phyloP scores from a whole-genome alignment of 2,113 vertebrate species.

The Cephalopholis sonnerati region DNA sequence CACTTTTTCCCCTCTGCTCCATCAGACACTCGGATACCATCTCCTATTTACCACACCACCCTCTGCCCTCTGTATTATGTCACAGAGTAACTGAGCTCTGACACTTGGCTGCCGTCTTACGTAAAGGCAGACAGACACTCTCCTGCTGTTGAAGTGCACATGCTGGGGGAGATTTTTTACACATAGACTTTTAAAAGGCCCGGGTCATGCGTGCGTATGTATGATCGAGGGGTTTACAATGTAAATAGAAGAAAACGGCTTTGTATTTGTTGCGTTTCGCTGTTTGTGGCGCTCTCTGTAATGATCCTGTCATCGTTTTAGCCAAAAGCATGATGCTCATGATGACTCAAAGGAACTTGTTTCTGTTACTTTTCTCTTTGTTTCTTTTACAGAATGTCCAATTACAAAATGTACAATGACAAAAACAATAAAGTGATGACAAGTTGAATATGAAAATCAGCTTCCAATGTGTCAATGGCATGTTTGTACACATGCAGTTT shows the following conservation, averaged over 20 bases:
- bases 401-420: conserved; percentile 73
- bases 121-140: conserved; percentile 6
- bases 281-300: conserved; percentile 79
- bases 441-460: conserved; percentile 64
- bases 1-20: not conserved
- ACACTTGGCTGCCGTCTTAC: conserved; percentile 33
- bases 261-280: conserved; percentile 79
- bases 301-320: conserved; percentile 76
- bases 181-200: conserved; percentile 62
- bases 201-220: conserved; percentile 47
- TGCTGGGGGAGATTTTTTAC: conserved; percentile 61
- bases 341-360: conserved; percentile 58
- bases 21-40: not conserved
- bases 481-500: no score
- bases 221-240: conserved; percentile 56
- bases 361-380: conserved; percentile 46
- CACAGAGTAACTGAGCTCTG: conserved; percentile 4
- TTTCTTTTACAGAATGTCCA: conserved; percentile 81
- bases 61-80: not conserved
- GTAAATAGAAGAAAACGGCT: conserved; percentile 78
- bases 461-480: not conserved
- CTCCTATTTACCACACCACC: not conserved
- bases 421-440: conserved; percentile 82
- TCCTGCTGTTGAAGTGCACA: conserved; percentile 30
- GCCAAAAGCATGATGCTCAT: conserved; percentile 79